A percentile compares a stretch with the other conserved stretches of the same genome.
These are phyloP conservation scores for Corythoichthys intestinalis DNA, from an alignment of 2,113 vertebrate genomes.

Conservation along the genomic window DNA sequence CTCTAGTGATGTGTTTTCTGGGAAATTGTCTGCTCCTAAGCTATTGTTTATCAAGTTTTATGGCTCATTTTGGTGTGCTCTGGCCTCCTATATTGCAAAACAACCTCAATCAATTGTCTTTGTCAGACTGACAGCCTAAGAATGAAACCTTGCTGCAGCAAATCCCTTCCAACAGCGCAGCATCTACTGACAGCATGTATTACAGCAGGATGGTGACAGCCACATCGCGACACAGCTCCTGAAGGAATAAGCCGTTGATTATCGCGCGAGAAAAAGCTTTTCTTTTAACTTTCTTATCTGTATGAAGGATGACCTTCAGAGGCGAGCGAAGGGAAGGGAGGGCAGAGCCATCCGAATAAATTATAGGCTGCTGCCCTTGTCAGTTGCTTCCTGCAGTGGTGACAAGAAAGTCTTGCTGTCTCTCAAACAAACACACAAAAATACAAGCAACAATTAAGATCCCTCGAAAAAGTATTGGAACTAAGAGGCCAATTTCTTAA, in stretches of 20 bases:
- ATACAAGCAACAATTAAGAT: not conserved
- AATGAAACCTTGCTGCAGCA: constrained; percentile 35
- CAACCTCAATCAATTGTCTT: constrained; percentile 41
- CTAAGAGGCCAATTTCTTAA: not conserved
- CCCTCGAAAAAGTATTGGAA: not conserved
- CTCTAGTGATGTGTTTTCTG: constrained; percentile 16
- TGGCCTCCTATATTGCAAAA: constrained; percentile 23
- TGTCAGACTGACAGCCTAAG: constrained; percentile 24
- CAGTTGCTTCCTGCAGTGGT: constrained; percentile 49
- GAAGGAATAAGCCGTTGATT: constrained; percentile 55
- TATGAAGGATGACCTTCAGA: constrained; percentile 59
- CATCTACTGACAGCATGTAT: constrained; percentile 33
- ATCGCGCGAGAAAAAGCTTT: constrained; percentile 44
- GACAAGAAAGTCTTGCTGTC: constrained; percentile 27
- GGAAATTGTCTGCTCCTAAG: constrained; percentile 21
- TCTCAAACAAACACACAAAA: constrained; percentile 17
- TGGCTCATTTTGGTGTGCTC: constrained; percentile 27
- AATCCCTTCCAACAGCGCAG: constrained; percentile 26
- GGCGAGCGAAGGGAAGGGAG: constrained; percentile 10
- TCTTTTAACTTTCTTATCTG: constrained; percentile 51
- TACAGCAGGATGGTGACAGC: constrained; percentile 10
- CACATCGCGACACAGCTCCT: constrained; percentile 44
- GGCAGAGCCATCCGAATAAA: constrained; percentile 58
- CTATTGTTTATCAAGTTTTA: constrained; percentile 42
- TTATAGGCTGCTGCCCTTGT: constrained; percentile 52